Base-by-base conservation (phyloP, 1,140 invertebrate genomes). In the Formica selysi region DNA sequence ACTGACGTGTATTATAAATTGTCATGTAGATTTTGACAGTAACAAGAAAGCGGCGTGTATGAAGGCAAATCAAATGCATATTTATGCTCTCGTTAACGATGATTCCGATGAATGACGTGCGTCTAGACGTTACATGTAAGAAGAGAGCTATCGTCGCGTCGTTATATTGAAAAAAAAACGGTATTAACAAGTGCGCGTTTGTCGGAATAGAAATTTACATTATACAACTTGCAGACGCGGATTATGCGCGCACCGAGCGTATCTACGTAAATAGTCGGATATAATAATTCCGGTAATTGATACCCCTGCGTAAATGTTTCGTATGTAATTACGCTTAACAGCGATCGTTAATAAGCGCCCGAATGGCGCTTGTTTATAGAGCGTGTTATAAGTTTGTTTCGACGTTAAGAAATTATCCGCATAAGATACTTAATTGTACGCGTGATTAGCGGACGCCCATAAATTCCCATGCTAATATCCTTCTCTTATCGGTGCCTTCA, bases 251-350 rank as follows among this genome's bases (percentile, higher is more conserved):
- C 78, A 48, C 11, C 26, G 67, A 81, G 67, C 88, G 85, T 89
- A 76, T 80, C 88, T 86, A 81, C 85, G 87, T 70, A 88, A 89
- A 89, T 89, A 89, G 67, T 89, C 62, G 44, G 71, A 80, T 86
- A 86, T 86, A 65, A 73, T 38, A 54, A 85, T 73, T 61, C 80
- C 67, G 26, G 57, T 89, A 89, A 89, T 89, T 86, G 83, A 89
- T 88, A 89, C 48, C 11, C 38, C 11, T 38, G 38, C 61, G 83
- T 70, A 81, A 86, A 54, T 74, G 71, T 71, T 87, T 74, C 70
- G 16, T 59, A 26, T 59, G 57, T 80, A 70, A 74, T 74, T 81
- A 22, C 29, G n/a, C 13, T 59, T 48, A 73, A 71, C 38, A 4
- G 29, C 38, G 36, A 38, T 48, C 38, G 38, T 83, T 83, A 59